Percentiles rank a stretch among this genome's conserved stretches.
These are phyloP conservation scores for Diphyllodes magnificus DNA, from an alignment of 2,113 vertebrate genomes.

Conservation along the genomic window DNA sequence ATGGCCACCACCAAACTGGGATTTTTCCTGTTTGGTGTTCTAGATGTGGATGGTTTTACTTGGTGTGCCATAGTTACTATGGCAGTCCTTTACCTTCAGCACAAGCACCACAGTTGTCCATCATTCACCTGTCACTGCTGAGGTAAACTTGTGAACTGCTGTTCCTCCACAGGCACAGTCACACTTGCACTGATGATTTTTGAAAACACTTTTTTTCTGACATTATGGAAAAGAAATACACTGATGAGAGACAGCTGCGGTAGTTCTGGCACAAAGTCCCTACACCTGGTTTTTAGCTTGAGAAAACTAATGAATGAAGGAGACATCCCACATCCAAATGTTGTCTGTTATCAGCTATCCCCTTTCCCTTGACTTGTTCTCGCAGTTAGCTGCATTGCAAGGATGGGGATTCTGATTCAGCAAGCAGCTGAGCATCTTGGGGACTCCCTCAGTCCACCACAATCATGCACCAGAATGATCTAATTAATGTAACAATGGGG, in stretches of 20 bases:
- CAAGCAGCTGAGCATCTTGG: neutral
- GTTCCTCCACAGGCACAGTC: neutral
- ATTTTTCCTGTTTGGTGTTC: neutral
- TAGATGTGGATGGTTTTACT: neutral
- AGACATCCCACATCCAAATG: neutral
- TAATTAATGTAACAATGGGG: fast-evolving
- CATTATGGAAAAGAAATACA: neutral
- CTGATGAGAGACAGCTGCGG: neutral
- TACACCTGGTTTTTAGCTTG: neutral
- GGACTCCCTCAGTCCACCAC: neutral
- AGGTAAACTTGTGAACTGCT: neutral
- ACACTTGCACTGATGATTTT: neutral
- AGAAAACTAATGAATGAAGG: neutral
- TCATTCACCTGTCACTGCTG: neutral
- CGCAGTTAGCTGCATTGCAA: neutral
- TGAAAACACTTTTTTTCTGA: neutral
- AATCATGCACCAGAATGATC: neutral
- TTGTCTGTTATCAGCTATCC: neutral
- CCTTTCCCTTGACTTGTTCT: neutral
- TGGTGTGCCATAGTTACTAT: neutral
- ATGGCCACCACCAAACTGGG: neutral
- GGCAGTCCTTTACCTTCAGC: neutral
- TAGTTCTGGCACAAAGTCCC: neutral
- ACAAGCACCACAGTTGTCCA: neutral
- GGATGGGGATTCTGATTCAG: neutral